Evolutionary conservation across 2,797 vertebrate species (phyloP).

Genomic region (Myotis pilosus): DNA sequence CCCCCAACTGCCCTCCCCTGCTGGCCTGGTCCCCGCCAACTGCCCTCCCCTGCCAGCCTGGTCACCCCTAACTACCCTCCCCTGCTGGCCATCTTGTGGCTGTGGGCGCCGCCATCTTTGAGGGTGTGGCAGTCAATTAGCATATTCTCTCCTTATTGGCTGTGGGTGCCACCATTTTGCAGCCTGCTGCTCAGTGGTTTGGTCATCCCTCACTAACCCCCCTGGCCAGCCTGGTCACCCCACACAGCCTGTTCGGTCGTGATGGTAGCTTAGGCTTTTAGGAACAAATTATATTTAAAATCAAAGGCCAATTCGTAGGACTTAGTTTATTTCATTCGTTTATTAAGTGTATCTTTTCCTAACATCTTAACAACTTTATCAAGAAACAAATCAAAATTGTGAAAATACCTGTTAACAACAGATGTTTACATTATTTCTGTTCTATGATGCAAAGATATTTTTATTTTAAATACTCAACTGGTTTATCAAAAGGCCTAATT

Average conservation of each 20-base stretch:
- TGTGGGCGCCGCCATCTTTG: too few species aligned
- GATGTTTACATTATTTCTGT: conserved; percentile 44
- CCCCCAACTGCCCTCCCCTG: too few species aligned
- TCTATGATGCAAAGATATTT: conserved; percentile 28
- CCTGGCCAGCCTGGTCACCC: too few species aligned
- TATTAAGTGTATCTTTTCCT: conserved; percentile 7
- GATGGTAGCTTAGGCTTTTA: neutral
- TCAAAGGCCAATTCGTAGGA: conserved; percentile 60
- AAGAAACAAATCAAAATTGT: conserved; percentile 58
- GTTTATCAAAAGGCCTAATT: conserved; percentile 45
- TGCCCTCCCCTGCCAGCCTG: too few species aligned
- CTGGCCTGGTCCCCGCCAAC: accelerated
- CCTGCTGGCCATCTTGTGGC: too few species aligned
- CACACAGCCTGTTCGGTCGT: too few species aligned
- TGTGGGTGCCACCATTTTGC: too few species aligned
- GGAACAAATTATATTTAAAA: conserved; percentile 70
- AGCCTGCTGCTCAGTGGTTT: too few species aligned
- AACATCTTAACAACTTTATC: conserved; percentile 28
- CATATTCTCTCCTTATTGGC: too few species aligned
- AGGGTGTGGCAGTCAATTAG: too few species aligned
- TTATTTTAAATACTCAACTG: conserved; percentile 49
- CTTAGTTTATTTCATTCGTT: conserved; percentile 42
- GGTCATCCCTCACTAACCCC: too few species aligned
- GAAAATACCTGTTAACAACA: conserved; percentile 58
- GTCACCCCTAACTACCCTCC: too few species aligned